A percentile compares a stretch with the other conserved stretches of the same genome.
Evolutionary conservation across 2,888 invertebrate genomes (phyloP).

Genomic region (Salpingus planirostris): DNA sequence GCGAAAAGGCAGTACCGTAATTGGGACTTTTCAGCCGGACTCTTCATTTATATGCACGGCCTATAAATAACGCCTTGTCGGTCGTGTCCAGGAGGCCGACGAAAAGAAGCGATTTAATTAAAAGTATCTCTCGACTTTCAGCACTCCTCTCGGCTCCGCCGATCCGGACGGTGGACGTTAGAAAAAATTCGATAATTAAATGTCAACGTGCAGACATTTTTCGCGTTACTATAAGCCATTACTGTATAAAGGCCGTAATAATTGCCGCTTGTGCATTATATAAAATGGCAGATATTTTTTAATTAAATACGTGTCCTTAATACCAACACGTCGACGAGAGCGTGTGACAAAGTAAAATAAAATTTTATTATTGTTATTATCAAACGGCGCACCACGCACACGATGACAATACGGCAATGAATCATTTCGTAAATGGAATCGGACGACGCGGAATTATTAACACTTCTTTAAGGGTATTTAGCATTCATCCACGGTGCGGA

Average conservation of each 20-base stretch:
- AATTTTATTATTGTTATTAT: constrained; percentile 25
- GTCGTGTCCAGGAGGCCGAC: too few relatives aligned
- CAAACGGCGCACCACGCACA: constrained; percentile 17
- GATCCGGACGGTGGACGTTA: too few relatives aligned
- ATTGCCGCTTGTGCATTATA: constrained; percentile 11
- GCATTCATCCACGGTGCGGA: constrained; percentile 21
- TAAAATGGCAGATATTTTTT: constrained; percentile 16
- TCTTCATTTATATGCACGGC: too few relatives aligned
- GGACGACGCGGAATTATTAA: constrained; percentile 27
- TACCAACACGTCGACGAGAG: constrained; percentile 24
- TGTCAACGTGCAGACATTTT: constrained; percentile 9
- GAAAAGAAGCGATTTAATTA: too few relatives aligned
- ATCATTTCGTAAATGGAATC: constrained; percentile 26
- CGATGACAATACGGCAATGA: constrained; percentile 28
- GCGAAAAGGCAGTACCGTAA: too few relatives aligned
- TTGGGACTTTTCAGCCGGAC: too few relatives aligned
- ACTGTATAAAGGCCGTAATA: constrained; percentile 10
- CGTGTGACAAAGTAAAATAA: constrained; percentile 25
- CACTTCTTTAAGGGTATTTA: constrained; percentile 26
- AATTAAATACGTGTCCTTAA: constrained; percentile 21
- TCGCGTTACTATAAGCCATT: too few relatives aligned
- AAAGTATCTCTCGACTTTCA: too few relatives aligned
- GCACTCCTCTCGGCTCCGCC: too few relatives aligned
- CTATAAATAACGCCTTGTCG: too few relatives aligned
- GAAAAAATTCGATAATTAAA: constrained; percentile 13